These are phyloP conservation scores for Gnathonemus longibarbis DNA, from an alignment of 2,113 vertebrate genomes.

Conservation along the genomic window DNA sequence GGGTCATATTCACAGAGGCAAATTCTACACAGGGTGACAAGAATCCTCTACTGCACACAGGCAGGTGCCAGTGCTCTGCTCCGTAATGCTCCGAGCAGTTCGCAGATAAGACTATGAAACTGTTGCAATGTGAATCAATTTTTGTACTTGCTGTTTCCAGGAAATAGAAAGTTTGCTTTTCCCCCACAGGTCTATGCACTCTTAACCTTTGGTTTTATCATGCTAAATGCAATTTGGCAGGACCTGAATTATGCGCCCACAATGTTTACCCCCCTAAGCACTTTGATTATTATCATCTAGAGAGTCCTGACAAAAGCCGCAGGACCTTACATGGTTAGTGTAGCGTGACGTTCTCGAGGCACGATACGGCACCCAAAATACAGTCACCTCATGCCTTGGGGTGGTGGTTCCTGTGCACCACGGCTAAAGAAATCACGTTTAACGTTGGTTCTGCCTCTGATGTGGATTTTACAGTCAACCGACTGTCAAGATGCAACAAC, in stretches of 20 bases:
- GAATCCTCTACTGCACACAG: not conserved
- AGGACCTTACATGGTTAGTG: not conserved
- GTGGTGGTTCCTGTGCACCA: not conserved
- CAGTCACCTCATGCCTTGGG: not conserved
- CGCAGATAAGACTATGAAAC: not conserved
- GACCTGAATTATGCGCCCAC: not conserved
- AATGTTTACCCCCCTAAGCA: constrained; percentile 1
- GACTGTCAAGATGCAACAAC: not conserved
- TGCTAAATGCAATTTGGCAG: constrained; percentile 5
- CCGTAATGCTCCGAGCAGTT: not conserved
- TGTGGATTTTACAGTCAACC: not conserved
- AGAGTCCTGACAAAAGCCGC: not conserved
- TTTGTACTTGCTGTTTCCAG: not conserved
- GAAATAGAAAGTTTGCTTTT: not conserved
- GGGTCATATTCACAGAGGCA: not conserved
- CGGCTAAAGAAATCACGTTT: not conserved
- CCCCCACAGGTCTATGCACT: not conserved
- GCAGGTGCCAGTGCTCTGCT: not conserved
- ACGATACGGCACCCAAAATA: not conserved
- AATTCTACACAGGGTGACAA: not conserved
- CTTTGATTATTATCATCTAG: not conserved
- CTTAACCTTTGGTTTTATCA: constrained; percentile 15
- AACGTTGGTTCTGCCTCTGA: not conserved
- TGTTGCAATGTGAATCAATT: not conserved
- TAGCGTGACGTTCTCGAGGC: not conserved